Evolutionary conservation across 2,113 vertebrate species (phyloP).

Genomic region (Copsychus sechellarum): DNA sequence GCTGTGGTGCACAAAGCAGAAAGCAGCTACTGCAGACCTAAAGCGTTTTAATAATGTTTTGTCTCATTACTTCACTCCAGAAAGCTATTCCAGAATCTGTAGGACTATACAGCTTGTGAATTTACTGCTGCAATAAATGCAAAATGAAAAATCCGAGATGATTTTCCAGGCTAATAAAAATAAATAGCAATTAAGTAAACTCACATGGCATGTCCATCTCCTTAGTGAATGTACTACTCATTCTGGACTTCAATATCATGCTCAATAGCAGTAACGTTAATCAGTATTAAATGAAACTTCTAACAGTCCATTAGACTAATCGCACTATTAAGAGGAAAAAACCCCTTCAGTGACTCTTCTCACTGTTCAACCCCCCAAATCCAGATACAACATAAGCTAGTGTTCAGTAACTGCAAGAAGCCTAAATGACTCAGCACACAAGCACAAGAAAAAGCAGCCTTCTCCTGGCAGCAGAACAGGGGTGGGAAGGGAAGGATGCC

Average conservation of each 20-base stretch:
- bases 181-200: not conserved
- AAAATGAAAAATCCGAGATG: not conserved
- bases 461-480: not conserved
- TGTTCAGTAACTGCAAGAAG: not conserved
- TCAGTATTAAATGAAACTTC: not conserved
- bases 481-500: not conserved
- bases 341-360: not conserved
- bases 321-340: not conserved
- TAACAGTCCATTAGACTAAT: not conserved
- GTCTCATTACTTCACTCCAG: not conserved
- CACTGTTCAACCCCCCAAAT: not conserved
- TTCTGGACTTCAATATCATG: not conserved
- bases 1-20: rapidly evolving
- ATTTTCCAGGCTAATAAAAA: not conserved
- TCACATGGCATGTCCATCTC: not conserved
- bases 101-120: not conserved
- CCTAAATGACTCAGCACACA: not conserved
- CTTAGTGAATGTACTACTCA: not conserved
- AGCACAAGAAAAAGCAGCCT: not conserved
- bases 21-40: not conserved
- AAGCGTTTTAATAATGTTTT: not conserved
- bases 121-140: not conserved
- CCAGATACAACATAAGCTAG: not conserved
- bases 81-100: not conserved
- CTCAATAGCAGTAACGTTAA: not conserved